Percentiles rank a stretch among this genome's conserved stretches.
Conservation (phyloP, 2,888 invertebrate genomes). For the Noctua pronuba region DNA sequence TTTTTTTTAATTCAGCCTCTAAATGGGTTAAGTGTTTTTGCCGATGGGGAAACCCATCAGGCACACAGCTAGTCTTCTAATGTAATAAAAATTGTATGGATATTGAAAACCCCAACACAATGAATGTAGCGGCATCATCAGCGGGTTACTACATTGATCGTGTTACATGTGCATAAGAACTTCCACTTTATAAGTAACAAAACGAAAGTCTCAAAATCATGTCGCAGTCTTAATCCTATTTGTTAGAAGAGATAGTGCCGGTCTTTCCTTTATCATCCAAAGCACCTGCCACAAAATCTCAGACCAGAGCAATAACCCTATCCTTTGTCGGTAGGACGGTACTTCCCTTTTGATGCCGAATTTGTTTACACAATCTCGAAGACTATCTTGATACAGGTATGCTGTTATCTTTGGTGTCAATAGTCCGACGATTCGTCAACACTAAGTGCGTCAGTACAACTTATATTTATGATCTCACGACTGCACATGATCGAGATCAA, state of each 20-base stretch:
- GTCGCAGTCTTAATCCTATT: not conserved
- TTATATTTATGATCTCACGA: conserved; percentile 40
- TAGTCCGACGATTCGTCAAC: conserved; percentile 6
- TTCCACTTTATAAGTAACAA: not conserved
- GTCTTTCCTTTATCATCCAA: not conserved
- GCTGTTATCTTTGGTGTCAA: conserved; percentile 38
- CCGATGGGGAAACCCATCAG: not conserved
- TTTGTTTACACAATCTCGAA: conserved; percentile 5
- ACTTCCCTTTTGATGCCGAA: conserved; percentile 14
- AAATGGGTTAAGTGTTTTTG: not conserved
- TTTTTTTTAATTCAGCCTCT: not conserved
- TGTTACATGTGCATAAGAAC: not conserved
- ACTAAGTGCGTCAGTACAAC: conserved; percentile 16
- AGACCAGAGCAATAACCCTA: not conserved
- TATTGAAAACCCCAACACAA: not conserved
- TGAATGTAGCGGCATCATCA: not conserved
- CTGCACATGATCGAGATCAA: conserved; percentile 34
- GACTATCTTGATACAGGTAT: conserved; percentile 25
- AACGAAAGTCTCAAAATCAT: not conserved
- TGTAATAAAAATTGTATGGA: not conserved
- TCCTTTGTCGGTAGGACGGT: conserved; percentile 11
- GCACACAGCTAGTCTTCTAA: not conserved
- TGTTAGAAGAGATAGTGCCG: not conserved
- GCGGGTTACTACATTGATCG: not conserved
- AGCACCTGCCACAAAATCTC: not conserved